Evolutionary conservation across 1,140 invertebrate genomes (phyloP), one percentile per base, ranked within the genome.

Genomic region (Drosophila tsacasi): DNA sequence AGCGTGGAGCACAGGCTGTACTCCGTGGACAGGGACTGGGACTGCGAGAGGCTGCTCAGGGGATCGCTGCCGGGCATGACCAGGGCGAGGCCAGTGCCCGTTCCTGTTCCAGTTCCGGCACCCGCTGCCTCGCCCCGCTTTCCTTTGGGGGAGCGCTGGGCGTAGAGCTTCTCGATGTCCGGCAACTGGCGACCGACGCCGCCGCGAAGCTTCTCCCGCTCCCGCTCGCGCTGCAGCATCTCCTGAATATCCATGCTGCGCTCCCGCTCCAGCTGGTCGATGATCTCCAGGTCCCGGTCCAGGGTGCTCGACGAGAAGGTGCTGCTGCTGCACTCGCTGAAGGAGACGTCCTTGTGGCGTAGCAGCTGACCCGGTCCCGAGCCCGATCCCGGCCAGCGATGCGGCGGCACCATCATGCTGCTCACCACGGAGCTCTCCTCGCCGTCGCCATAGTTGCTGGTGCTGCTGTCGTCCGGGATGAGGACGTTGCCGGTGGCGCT

Each of bases 181-280:
- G 92, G 92, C 52, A 93, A 17, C 30, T 83, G 82, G 3, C 92
- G 79, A 0, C 92, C 83, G 13, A 46, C 57, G 3, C 67, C 71
- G 2, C 83, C 71, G 9, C 83, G 84, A 12, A 79, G 74, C 37
- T 82, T 82, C 3, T 93, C 92, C 25, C 78, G 76, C 32, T 81
- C 75, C 55, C 89, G 73, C 15, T 93, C 92, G 0, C 84, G 78
- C 19, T 87, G 83, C 27, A 93, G 66, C 83, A 93, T 91, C 23
- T 93, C 92, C 57, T 90, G 85, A 19, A 93, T 87, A 40, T 93
- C 92, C 84, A 93, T 91, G 76, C 91, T 93, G 30, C 92, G 80
- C 61, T 93, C 91, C 13, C 92, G 87, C 40, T 93, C 92, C 23
- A 93, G 59, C 61, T 92, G 64, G 63, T 93, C 92, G 23, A 93